phyloP scores from a whole-genome alignment of 2,797 vertebrate genomes.

The Brachyalestes nurse region DNA sequence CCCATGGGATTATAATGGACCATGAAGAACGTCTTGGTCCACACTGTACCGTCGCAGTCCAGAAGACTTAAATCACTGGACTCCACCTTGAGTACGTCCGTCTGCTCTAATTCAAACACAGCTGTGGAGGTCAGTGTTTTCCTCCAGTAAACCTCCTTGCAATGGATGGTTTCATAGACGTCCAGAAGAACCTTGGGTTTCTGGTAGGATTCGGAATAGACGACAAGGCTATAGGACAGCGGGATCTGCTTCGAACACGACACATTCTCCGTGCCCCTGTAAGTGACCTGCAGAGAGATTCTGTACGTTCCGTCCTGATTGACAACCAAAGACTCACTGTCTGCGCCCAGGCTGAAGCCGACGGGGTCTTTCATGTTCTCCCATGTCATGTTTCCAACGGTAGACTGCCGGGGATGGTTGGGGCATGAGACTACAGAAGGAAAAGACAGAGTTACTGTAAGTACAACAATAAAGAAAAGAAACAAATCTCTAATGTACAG shows the following conservation, averaged over 20 bases:
- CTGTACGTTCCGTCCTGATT: constrained; percentile 12
- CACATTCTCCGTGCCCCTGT: fast-evolving
- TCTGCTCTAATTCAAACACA: not conserved
- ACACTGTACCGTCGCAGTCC: fast-evolving
- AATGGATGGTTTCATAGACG: constrained; percentile 7
- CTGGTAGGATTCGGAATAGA: fast-evolving
- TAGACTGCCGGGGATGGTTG: fast-evolving
- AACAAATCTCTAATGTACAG: no score
- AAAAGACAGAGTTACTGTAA: not conserved
- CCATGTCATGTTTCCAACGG: constrained; percentile 7
- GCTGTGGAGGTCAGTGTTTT: constrained; percentile 38
- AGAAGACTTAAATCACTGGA: not conserved
- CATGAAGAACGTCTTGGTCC: constrained; percentile 11
- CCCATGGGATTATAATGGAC: not conserved
- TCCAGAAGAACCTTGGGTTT: fast-evolving
- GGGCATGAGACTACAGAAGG: not conserved
- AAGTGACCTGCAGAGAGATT: constrained; percentile 49
- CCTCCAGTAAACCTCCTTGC: fast-evolving
- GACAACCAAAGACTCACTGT: constrained; percentile 11
- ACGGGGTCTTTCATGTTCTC: fast-evolving
- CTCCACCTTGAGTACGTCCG: constrained; percentile 29
- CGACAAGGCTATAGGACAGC: not conserved
- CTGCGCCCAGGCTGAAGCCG: not conserved
- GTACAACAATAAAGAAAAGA: not conserved
- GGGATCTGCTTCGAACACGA: fast-evolving